Evolutionary conservation across 2,113 vertebrate species (phyloP).

Genomic region (Amphilophus citrinellus): DNA sequence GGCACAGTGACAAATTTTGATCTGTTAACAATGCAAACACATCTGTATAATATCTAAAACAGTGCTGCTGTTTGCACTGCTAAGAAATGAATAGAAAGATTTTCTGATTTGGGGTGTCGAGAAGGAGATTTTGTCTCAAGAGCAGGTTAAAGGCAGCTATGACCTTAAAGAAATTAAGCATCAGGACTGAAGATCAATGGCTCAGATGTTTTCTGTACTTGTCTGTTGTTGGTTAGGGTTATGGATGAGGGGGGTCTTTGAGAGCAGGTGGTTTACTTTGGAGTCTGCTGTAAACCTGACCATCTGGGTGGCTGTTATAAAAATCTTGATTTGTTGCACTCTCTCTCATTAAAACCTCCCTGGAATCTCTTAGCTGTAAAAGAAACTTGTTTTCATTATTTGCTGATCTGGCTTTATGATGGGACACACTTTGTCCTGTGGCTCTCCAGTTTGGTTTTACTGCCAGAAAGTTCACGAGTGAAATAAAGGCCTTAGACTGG

Average conservation of each 20-base stretch:
- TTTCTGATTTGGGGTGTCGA: background rate
- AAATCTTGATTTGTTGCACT: background rate
- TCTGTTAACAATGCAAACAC: background rate
- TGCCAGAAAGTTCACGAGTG: background rate
- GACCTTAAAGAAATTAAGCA: background rate
- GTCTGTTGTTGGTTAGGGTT: background rate
- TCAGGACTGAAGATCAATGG: background rate
- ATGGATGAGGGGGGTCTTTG: background rate
- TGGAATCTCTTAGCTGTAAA: background rate
- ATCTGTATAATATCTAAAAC: background rate
- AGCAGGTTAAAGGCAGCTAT: background rate
- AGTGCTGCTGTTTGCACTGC: background rate
- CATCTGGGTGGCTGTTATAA: background rate
- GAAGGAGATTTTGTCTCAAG: background rate
- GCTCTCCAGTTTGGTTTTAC: background rate
- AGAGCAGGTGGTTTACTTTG: conserved; percentile 7
- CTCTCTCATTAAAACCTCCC: background rate
- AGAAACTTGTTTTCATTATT: background rate
- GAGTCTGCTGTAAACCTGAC: background rate
- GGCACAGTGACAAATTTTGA: background rate
- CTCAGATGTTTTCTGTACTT: background rate
- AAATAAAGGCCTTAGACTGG: background rate
- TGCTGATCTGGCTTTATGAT: background rate
- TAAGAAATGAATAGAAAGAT: background rate
- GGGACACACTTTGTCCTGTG: background rate